Percentiles rank a stretch among this genome's conserved stretches.
These are phyloP conservation scores for Calameuta pallipes DNA, from an alignment of 2,888 invertebrate genomes.

Conservation along the genomic window DNA sequence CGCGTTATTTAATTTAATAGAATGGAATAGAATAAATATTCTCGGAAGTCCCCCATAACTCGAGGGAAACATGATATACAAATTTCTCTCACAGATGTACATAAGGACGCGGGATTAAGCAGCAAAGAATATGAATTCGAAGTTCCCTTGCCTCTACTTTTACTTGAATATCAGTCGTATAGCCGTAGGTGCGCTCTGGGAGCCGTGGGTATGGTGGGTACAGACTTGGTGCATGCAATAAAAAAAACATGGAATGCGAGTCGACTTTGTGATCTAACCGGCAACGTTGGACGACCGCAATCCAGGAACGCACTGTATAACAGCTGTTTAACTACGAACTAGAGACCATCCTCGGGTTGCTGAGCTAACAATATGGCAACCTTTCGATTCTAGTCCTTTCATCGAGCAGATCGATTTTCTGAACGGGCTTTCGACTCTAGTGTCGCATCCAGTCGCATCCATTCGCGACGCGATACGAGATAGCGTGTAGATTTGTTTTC, in stretches of 20 bases:
- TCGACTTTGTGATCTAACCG: conserved; percentile 20
- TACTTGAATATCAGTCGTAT: neutral
- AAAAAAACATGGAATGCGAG: conserved; percentile 40
- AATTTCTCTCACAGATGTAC: neutral
- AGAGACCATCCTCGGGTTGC: neutral
- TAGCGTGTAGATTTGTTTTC: neutral
- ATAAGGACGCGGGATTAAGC: neutral
- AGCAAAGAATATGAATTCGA: conserved; percentile 27
- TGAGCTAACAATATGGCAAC: neutral
- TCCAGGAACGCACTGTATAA: neutral
- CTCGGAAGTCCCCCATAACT: neutral
- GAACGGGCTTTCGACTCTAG: neutral
- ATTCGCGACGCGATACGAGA: neutral
- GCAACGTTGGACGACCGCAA: conserved; percentile 34
- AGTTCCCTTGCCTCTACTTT: neutral
- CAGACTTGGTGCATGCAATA: conserved; percentile 33
- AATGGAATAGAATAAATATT: neutral
- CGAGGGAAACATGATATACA: neutral
- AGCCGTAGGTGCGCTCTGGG: conserved; percentile 16
- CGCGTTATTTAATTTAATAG: neutral
- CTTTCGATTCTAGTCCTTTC: neutral
- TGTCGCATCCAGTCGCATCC: neutral
- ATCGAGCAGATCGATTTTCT: neutral
- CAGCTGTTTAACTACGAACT: neutral
- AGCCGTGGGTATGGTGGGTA: conserved; percentile 20